These are phyloP conservation scores for Eupithecia subumbrata DNA, from an alignment of 2,888 invertebrate species.

Conservation along the genomic window DNA sequence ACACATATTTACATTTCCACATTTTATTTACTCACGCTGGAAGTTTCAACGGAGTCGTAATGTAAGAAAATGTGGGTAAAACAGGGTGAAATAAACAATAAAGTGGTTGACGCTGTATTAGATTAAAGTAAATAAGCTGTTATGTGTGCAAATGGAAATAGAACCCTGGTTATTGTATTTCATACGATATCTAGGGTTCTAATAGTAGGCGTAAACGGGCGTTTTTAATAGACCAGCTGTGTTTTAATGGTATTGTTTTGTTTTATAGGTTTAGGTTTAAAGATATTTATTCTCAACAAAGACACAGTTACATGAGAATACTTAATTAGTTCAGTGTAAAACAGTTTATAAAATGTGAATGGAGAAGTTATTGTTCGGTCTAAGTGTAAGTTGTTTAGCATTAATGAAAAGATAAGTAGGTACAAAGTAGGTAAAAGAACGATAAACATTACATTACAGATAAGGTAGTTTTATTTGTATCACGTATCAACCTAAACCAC, in stretches of 20 bases:
- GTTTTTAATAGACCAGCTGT: background rate
- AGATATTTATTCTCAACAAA: too few relatives aligned
- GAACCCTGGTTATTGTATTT: constrained; percentile 14
- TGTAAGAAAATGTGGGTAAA: constrained; percentile 34
- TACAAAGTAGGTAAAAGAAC: too few relatives aligned
- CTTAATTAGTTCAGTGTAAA: too few relatives aligned
- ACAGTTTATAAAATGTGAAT: too few relatives aligned
- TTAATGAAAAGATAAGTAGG: too few relatives aligned
- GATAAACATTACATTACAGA: too few relatives aligned
- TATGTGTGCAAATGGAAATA: constrained; percentile 27
- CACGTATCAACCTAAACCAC: background rate
- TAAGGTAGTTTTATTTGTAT: too few relatives aligned
- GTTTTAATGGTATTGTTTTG: background rate
- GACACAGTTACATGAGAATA: too few relatives aligned
- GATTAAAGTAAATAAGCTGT: constrained; percentile 23
- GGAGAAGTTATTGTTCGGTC: too few relatives aligned
- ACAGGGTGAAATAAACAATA: constrained; percentile 31
- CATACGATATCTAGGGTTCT: too few relatives aligned
- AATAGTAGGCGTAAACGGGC: background rate
- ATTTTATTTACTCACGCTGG: constrained; percentile 31
- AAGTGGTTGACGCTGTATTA: constrained; percentile 22
- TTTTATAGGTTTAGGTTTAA: too few relatives aligned
- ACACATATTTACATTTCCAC: constrained; percentile 35
- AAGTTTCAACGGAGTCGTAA: constrained; percentile 33
- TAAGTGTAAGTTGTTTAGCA: too few relatives aligned